These are phyloP conservation scores for Scytalopus superciliaris DNA, from an alignment of 2,113 vertebrate genomes.

Conservation along the genomic window DNA sequence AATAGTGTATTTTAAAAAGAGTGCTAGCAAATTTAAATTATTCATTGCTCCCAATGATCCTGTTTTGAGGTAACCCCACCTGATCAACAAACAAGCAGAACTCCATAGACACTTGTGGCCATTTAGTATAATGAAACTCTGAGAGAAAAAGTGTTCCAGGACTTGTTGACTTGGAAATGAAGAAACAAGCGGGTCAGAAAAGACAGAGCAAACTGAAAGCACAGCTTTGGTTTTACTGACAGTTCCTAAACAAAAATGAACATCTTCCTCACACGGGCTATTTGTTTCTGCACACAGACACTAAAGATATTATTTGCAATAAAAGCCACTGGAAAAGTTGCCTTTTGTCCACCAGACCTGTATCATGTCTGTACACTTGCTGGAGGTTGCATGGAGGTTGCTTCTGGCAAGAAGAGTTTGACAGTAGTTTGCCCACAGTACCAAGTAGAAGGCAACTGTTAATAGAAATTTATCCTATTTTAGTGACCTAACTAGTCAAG, in stretches of 20 bases:
- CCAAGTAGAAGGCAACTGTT: neutral
- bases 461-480: neutral
- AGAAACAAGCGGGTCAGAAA: neutral
- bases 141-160: neutral
- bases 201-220: neutral
- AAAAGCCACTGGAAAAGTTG: neutral
- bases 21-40: neutral
- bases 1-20: neutral
- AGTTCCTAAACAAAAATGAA: neutral
- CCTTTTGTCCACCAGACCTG: neutral
- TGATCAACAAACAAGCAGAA: neutral
- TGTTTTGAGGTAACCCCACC: neutral
- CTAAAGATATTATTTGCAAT: neutral
- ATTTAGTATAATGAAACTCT: neutral
- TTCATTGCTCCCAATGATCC: neutral
- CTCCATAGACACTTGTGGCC: neutral
- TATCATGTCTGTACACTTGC: neutral
- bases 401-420: neutral
- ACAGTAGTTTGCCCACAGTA: neutral
- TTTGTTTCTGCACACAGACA: neutral
- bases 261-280: neutral
- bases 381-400: neutral
- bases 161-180: neutral
- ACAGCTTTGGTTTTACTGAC: neutral
- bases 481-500: neutral